A percentile compares a stretch with the other conserved stretches of the same genome.
Evolutionary conservation across 2,888 invertebrate genomes (phyloP).

Genomic region (Argynnis bischoffii): DNA sequence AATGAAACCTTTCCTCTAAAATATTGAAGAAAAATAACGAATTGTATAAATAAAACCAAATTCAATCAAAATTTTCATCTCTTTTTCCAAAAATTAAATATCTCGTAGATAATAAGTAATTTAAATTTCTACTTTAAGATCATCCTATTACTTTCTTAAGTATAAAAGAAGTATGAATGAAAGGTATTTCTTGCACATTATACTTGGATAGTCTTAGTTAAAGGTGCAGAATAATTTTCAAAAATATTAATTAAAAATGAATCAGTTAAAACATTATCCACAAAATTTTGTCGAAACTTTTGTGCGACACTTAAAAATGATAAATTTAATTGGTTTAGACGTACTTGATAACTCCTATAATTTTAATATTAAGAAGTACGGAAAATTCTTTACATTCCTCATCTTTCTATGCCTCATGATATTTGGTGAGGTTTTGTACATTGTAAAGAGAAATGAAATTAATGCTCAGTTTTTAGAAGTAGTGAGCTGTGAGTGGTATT

Average conservation of each 20-base stretch:
- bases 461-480: constrained; percentile 1
- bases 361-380: neutral
- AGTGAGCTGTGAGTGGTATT: constrained; percentile 5
- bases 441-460: constrained; percentile 5
- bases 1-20: too few species aligned
- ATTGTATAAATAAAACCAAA: too few species aligned
- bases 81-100: too few species aligned
- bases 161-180: too few species aligned
- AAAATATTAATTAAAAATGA: constrained; percentile 1
- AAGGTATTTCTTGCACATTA: too few species aligned
- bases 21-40: too few species aligned
- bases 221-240: too few species aligned
- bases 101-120: too few species aligned
- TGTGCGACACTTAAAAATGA: neutral
- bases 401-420: neutral
- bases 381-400: neutral
- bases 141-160: too few species aligned
- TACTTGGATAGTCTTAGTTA: too few species aligned
- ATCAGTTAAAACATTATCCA: neutral
- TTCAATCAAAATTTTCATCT: too few species aligned
- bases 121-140: too few species aligned
- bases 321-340: constrained; percentile 10
- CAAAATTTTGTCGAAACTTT: constrained; percentile 4
- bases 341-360: neutral
- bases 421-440: constrained; percentile 1